Conservation (phyloP, 2,888 invertebrate species). For the Syritta pipiens region DNA sequence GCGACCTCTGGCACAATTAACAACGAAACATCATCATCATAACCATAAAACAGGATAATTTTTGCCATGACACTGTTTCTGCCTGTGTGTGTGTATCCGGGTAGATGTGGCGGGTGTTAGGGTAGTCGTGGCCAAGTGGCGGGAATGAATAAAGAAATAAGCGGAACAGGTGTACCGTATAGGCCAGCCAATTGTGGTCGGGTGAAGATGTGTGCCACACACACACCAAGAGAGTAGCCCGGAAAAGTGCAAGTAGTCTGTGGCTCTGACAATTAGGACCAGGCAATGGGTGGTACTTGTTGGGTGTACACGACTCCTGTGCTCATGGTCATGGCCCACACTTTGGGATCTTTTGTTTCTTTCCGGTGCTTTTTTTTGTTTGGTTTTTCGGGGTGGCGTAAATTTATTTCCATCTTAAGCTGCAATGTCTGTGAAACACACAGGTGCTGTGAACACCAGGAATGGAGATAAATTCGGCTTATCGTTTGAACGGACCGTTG, state of each 20-base stretch:
- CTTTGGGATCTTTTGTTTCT: too few species aligned
- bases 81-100: not conserved
- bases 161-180: slow-evolving; percentile 55
- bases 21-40: slow-evolving; percentile 69
- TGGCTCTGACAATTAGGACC: slow-evolving; percentile 32
- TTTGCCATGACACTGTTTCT: slow-evolving; percentile 61
- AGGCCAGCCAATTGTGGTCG: slow-evolving; percentile 32
- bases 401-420: slow-evolving; percentile 63
- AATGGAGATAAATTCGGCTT: slow-evolving; percentile 65
- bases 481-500: slow-evolving; percentile 60
- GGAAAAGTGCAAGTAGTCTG: slow-evolving; percentile 28
- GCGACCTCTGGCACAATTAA: slow-evolving; percentile 69
- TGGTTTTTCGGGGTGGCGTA: slow-evolving; percentile 12
- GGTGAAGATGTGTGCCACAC: not conserved
- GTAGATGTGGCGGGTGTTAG: not conserved
- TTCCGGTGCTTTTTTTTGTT: slow-evolving; percentile 21
- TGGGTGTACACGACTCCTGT: slow-evolving; percentile 37
- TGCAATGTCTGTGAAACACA: slow-evolving; percentile 59
- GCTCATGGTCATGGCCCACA: slow-evolving; percentile 38
- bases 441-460: slow-evolving; percentile 57
- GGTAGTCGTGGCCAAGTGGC: slow-evolving; percentile 7
- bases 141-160: slow-evolving; percentile 55
- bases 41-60: slow-evolving; percentile 67
- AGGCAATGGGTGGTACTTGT: slow-evolving; percentile 29
- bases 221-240: too few species aligned